Percentiles rank a stretch among this genome's conserved stretches.
Evolutionary conservation across 2,113 vertebrate genomes (phyloP).

Genomic region (Recurvirostra avosetta): DNA sequence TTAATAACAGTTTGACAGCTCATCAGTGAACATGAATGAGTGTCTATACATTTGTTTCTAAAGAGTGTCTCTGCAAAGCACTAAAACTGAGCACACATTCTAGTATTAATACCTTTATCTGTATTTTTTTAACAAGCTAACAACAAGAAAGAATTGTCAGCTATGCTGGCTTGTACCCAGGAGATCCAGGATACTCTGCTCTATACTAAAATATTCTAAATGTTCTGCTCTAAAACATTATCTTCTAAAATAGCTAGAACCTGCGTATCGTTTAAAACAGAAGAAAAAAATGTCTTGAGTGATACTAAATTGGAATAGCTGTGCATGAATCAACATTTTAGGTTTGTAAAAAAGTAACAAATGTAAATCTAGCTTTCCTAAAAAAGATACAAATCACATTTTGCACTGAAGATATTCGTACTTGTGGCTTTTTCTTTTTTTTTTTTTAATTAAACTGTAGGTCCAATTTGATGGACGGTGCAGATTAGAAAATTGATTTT

Average conservation of each 20-base stretch:
- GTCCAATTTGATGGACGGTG: neutral
- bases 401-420: neutral
- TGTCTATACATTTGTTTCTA: neutral
- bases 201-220: neutral
- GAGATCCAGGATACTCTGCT: neutral
- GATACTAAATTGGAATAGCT: neutral
- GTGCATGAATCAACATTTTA: neutral
- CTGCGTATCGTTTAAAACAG: neutral
- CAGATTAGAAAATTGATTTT: neutral
- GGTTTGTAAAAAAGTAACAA: neutral
- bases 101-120: neutral
- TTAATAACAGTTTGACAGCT: neutral
- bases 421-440: neutral
- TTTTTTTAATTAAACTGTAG: neutral
- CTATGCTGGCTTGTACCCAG: neutral
- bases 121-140: neutral
- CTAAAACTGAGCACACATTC: neutral
- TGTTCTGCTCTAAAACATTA: neutral
- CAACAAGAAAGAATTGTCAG: neutral
- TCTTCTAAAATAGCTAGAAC: neutral
- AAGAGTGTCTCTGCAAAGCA: neutral
- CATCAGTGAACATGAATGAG: neutral
- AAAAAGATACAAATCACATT: neutral
- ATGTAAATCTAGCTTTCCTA: neutral
- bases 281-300: neutral